Evolutionary conservation across 2,113 vertebrate genomes (phyloP).

Genomic region (Dicrurus megarhynchus): DNA sequence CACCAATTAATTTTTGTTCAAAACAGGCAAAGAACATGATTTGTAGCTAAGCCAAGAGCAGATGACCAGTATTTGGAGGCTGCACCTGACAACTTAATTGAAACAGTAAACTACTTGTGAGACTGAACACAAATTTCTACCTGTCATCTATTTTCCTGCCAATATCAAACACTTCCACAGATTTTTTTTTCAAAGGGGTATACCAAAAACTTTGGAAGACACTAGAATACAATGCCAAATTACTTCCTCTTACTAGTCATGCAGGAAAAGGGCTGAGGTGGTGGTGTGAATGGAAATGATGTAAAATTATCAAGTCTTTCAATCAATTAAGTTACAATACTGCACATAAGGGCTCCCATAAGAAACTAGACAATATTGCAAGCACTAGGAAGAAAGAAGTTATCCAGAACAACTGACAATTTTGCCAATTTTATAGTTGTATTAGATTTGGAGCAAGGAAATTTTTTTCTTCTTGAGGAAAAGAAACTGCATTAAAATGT

Average conservation of each 20-base stretch:
- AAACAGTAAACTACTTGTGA: background rate
- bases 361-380: background rate
- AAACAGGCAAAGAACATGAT: background rate
- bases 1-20: background rate
- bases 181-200: background rate
- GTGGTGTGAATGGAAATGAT: background rate
- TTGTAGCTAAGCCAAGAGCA: background rate
- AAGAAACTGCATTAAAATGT: background rate
- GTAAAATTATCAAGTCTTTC: background rate
- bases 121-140: background rate
- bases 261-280: background rate
- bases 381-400: background rate
- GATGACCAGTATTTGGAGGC: background rate
- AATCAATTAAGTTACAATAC: background rate
- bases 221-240: background rate
- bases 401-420: background rate
- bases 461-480: background rate
- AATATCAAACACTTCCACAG: background rate
- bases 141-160: background rate
- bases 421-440: background rate
- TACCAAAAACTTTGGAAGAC: background rate
- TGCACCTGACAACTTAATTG: background rate
- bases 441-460: background rate
- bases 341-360: background rate
- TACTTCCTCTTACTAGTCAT: background rate